Evolutionary conservation across 2,888 invertebrate species (phyloP), one percentile per base, ranked within the genome.

Genomic region (Zhengitettix transpicula): DNA sequence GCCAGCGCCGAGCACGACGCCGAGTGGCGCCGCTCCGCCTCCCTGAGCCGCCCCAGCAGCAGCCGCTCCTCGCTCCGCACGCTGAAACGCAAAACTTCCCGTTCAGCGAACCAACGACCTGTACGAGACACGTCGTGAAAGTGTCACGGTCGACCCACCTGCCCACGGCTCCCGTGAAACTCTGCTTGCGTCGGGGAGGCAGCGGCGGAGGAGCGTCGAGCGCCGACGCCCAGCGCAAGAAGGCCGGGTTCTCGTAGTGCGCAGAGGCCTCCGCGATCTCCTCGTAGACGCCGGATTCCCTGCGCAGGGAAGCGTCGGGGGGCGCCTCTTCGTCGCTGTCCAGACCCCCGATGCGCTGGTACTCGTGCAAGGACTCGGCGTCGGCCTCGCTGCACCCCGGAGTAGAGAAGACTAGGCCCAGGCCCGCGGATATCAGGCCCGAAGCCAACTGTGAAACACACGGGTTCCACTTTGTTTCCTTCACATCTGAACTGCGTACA

Each of bases 281-380:
- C 68, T 84, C 84, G 70, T 84, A 84, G 54, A 77, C 73, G 40
- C 80, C 75, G 0, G 84, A 84, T 62, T 74, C 72, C 9, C 80
- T 76, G 1, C 80, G 77, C 0, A 73, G 69, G 14, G 40, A n/a
- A 52, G 54, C 2, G 41, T 53, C 60, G 2, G 52, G 28, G 17
- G 42, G 52, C 28, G 58, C 59, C 16, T 53, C 57, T 1, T 57
- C 58, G 14, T 62, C 60, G 54, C 58, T 62, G 58, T 54, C 62
- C 10, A 56, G 28, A 47, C 56, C 51, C 16, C 61, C 62, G 40
- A 65, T 59, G 10, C 61, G 60, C 55, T 65, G 64, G 17, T 64
- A 63, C 54, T 67, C 67, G 58, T 66, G 65, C 7, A 71, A 73
- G 70, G 71, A 72, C 57, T 71, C 71, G 44, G 68, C 69, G 60